These are phyloP conservation scores for Oryzias melastigma DNA, from an alignment of 2,113 vertebrate species.

Conservation along the genomic window DNA sequence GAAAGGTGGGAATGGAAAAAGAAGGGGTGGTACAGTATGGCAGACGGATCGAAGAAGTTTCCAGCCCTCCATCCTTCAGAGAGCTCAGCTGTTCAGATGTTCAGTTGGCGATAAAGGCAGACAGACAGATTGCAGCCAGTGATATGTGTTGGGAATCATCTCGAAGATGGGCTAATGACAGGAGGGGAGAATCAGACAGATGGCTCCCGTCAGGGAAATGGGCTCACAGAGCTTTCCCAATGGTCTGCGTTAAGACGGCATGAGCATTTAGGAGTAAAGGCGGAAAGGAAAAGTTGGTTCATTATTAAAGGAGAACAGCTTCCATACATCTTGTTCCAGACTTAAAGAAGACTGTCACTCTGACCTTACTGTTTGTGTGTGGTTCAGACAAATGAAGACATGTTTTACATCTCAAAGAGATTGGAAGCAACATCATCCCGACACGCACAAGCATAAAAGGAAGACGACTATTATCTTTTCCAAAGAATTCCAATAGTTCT, in stretches of 20 bases:
- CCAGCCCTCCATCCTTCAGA: conserved; percentile 67
- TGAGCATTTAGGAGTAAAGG: conserved; percentile 53
- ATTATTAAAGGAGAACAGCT: conserved; percentile 21
- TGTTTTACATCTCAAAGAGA: too few species aligned
- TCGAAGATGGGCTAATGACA: conserved; percentile 71
- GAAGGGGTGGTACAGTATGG: conserved; percentile 16
- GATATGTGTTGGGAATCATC: conserved; percentile 77
- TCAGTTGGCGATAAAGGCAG: conserved; percentile 71
- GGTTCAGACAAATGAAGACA: too few species aligned
- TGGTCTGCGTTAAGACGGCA: conserved; percentile 50
- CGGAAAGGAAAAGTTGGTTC: conserved; percentile 48
- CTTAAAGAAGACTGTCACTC: too few species aligned
- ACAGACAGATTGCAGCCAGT: conserved; percentile 77
- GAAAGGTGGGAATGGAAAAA: conserved; percentile 20
- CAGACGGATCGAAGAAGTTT: conserved; percentile 51
- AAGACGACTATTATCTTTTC: too few species aligned
- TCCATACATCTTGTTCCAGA: background rate
- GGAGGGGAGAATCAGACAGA: conserved; percentile 71
- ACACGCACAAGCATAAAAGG: too few species aligned
- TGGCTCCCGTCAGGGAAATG: conserved; percentile 73
- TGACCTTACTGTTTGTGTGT: too few species aligned
- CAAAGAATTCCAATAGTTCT: too few species aligned
- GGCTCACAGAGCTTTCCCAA: conserved; percentile 56
- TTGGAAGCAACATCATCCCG: too few species aligned
- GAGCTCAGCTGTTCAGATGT: conserved; percentile 71